phyloP scores from a whole-genome alignment of 2,888 invertebrate genomes.

The Liposcelis brunnea region DNA sequence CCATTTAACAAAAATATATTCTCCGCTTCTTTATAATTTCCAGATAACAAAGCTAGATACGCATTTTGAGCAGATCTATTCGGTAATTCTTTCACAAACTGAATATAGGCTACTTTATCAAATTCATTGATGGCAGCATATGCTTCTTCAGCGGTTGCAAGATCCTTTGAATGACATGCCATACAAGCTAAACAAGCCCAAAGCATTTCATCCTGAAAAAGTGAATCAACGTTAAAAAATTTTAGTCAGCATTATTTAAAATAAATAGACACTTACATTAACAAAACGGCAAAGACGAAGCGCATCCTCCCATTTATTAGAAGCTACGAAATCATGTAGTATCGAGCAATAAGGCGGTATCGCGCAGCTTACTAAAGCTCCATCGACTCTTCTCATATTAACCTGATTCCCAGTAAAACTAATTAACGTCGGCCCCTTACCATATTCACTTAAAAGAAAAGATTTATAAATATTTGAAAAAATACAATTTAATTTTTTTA shows the following conservation, averaged over 20 bases:
- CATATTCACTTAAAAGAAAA: constrained; percentile 49
- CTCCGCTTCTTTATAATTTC: constrained; percentile 52
- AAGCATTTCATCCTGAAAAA: constrained; percentile 27
- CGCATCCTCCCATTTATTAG: constrained; percentile 70
- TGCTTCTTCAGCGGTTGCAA: constrained; percentile 85
- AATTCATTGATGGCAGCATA: constrained; percentile 78
- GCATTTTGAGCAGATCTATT: constrained; percentile 41
- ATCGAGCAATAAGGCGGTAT: constrained; percentile 52
- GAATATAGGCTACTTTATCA: constrained; percentile 73
- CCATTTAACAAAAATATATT: constrained; percentile 49
- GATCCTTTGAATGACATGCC: constrained; percentile 69
- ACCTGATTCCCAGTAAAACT: constrained; percentile 72
- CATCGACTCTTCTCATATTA: constrained; percentile 73
- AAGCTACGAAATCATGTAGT: constrained; percentile 49
- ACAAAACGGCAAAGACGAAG: constrained; percentile 57
- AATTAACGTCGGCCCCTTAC: constrained; percentile 64
- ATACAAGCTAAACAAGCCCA: constrained; percentile 93
- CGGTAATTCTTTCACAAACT: constrained; percentile 50
- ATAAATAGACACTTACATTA: constrained; percentile 34
- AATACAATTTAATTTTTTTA: neutral
- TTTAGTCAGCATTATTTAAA: no score
- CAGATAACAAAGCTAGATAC: constrained; percentile 47
- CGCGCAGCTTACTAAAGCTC: constrained; percentile 58
- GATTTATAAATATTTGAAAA: constrained; percentile 3
- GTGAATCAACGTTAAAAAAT: neutral